Evolutionary conservation across 2,888 invertebrate genomes (phyloP).

Genomic region (Cryptops parisi): DNA sequence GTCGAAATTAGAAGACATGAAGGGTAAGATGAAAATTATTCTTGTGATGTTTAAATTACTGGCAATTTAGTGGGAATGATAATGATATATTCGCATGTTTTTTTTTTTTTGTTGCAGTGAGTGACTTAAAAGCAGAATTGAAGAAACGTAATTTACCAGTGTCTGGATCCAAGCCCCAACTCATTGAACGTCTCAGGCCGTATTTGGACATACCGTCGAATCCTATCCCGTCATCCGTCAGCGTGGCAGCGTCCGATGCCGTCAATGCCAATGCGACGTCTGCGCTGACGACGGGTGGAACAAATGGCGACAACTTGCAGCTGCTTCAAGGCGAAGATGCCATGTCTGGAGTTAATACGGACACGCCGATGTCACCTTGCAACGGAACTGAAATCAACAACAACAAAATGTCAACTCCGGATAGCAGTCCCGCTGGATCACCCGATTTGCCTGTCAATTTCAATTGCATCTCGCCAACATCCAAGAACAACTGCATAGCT

Average conservation of each 20-base stretch:
- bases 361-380: constrained; percentile 6
- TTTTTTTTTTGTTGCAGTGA: constrained; percentile 40
- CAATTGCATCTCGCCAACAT: background rate
- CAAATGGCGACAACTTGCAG: constrained; percentile 1
- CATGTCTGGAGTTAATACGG: background rate
- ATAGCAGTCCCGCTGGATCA: constrained; percentile 16
- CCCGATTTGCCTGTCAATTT: background rate
- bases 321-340: constrained; percentile 2
- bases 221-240: background rate
- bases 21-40: constrained; percentile 34
- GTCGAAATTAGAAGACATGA: constrained; percentile 77
- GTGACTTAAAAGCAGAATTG: constrained; percentile 83
- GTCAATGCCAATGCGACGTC: too few relatives aligned
- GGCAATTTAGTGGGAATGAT: too few relatives aligned
- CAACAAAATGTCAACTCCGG: constrained; percentile 12
- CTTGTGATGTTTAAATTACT: too few relatives aligned
- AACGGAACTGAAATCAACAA: constrained; percentile 8
- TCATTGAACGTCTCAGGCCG: constrained; percentile 75
- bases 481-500: background rate
- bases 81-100: background rate
- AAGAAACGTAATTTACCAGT: constrained; percentile 88
- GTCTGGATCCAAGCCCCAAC: constrained; percentile 87
- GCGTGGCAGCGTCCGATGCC: background rate
- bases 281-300: background rate
- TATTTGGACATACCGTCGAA: constrained; percentile 28